Evolutionary conservation across 2,797 vertebrate species (phyloP).

Genomic region (Carapus acus): DNA sequence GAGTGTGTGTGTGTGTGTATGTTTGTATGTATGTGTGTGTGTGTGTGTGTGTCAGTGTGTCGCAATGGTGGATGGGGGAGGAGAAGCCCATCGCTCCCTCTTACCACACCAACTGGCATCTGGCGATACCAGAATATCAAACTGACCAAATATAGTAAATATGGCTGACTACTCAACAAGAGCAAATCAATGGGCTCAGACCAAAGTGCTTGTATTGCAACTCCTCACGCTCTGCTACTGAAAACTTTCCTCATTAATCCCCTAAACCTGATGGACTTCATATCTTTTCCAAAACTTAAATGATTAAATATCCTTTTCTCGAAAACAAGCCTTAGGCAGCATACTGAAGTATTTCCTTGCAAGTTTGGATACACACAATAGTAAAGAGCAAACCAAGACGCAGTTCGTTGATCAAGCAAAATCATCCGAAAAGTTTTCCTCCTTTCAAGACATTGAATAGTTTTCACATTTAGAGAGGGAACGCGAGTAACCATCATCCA

Average conservation of each 20-base stretch:
- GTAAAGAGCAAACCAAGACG: too few species aligned
- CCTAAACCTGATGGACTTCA: too few species aligned
- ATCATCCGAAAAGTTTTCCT: too few species aligned
- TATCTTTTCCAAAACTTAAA: background rate
- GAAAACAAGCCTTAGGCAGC: background rate
- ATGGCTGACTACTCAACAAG: conserved; percentile 11
- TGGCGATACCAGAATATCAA: conserved; percentile 34
- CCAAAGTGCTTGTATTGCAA: background rate
- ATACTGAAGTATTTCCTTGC: background rate
- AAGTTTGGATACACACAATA: too few species aligned
- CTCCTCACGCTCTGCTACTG: conserved; percentile 1
- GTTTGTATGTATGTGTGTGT: conserved; percentile 28
- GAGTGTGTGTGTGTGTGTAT: conserved; percentile 27
- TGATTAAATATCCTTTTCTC: background rate
- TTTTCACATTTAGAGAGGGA: too few species aligned
- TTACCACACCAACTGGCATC: conserved; percentile 36
- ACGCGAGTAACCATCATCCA: too few species aligned
- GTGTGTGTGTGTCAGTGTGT: conserved; percentile 30
- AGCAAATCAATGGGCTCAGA: conserved; percentile 19
- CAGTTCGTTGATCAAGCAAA: too few species aligned
- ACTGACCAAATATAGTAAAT: conserved; percentile 16
- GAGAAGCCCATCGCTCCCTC: conserved; percentile 32
- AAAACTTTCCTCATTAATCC: background rate
- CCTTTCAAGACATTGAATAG: too few species aligned
- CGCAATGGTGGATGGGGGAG: background rate